Evolutionary conservation across 2,888 invertebrate species (phyloP), one percentile per base, ranked within the genome.

Genomic region (Ctenicera cuprea): DNA sequence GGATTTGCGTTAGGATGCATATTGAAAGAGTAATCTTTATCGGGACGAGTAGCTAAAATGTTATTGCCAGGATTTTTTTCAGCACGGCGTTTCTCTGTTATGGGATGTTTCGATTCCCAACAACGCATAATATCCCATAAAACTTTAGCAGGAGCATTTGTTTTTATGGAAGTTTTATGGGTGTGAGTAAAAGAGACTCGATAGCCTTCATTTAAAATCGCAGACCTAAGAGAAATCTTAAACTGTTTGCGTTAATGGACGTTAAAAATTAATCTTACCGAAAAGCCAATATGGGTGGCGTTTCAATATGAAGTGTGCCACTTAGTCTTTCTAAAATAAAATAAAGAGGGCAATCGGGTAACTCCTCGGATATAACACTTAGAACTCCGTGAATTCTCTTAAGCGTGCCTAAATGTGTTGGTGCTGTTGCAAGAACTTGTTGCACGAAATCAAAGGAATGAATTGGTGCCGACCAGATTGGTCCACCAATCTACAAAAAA

Each of bases 111-210:
- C 77, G 90, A 90, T 79, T 91, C 92, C 96, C 97, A 97, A 54
- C 91, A 90, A 74, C 97, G 89, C 80, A 98, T 90, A 68, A 98
- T 92, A 86, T 98, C 98, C 99, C 99, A 99, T 16, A 99, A 83
- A 9, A 97, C 89, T 0, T 89, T 87, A 43, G 92, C 87, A 0
- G 99, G 97, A 2, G 99, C 99, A 84, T 95, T 90, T 0, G 99
- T 99, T 88, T 99, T 99, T 20, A 99, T 89, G 0, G 97, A 97
- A 78, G 92, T 92, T 83, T 94, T 95, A 76, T 92, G 91, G 69
- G 95, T 94, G 88, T 99, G 99, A 0, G 98, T 97, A 81, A 92
- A 93, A 0, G 98, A 98, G 1, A 99, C 98, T 80, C 92, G 89
- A 87, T 95, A 97, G 0, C 98, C 98, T 0, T 94, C 95, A 87